Evolutionary conservation across 2,888 invertebrate genomes (phyloP).

Genomic region (Ptychoptera contaminata): DNA sequence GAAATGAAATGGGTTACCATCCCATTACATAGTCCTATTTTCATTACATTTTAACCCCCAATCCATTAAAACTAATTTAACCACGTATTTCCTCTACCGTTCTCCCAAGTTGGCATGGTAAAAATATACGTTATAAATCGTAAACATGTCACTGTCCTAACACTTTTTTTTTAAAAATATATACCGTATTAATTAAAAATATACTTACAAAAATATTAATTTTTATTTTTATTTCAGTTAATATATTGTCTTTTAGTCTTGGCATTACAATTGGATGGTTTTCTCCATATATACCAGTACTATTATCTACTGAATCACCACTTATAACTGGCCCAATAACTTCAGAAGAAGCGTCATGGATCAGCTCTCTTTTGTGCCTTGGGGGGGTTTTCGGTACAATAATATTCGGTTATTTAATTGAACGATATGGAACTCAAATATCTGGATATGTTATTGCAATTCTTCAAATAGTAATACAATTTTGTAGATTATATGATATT

Average conservation of each 20-base stretch:
- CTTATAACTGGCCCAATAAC: slow-evolving; percentile 20
- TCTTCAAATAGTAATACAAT: slow-evolving; percentile 22
- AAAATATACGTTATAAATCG: no score
- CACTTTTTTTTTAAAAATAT: no score
- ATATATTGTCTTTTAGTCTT: slow-evolving; percentile 17
- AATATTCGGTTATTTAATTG: slow-evolving; percentile 23
- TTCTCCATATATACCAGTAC: slow-evolving; percentile 22
- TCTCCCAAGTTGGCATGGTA: no score
- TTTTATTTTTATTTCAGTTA: slow-evolving; percentile 4
- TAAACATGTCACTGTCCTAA: no score
- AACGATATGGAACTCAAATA: slow-evolving; percentile 21
- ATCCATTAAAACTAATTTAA: no score
- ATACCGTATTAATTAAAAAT: no score
- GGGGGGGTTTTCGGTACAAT: slow-evolving; percentile 24
- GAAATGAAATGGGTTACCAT: no score
- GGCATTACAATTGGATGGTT: slow-evolving; percentile 26
- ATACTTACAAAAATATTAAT: no score
- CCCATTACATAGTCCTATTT: no score
- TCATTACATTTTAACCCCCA: no score
- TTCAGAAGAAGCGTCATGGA: slow-evolving; percentile 22
- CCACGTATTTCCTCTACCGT: no score
- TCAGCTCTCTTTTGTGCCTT: slow-evolving; percentile 22
- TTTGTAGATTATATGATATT: no score
- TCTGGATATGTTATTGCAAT: slow-evolving; percentile 18
- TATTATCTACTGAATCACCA: slow-evolving; percentile 19